Evolutionary conservation across 2,888 invertebrate genomes (phyloP).

Genomic region (Diogma glabrata): DNA sequence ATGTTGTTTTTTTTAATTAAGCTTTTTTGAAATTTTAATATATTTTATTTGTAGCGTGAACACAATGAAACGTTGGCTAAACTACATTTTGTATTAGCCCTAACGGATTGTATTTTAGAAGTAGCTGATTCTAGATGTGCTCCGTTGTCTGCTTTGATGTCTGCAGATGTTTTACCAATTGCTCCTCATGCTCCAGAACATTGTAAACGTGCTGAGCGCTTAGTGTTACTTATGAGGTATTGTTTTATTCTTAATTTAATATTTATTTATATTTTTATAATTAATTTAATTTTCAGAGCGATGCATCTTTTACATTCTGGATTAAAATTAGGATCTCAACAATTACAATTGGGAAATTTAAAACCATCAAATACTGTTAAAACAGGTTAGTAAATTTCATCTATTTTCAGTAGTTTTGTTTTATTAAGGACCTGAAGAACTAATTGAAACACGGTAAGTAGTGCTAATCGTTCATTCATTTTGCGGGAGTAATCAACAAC

Average conservation of each 20-base stretch:
- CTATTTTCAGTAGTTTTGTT: too few species aligned
- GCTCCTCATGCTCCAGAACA: slow-evolving; percentile 38
- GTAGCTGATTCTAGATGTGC: slow-evolving; percentile 70
- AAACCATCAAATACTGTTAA: slow-evolving; percentile 87
- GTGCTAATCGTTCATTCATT: too few species aligned
- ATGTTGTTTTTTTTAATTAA: slow-evolving; percentile 33
- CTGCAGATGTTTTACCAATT: slow-evolving; percentile 29
- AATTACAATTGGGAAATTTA: slow-evolving; percentile 70
- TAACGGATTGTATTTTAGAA: slow-evolving; percentile 91
- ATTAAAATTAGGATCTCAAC: slow-evolving; percentile 75
- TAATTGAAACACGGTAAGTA: too few species aligned
- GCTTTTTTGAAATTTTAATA: slow-evolving; percentile 18
- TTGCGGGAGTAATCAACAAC: too few species aligned
- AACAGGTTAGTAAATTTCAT: slow-evolving; percentile 72
- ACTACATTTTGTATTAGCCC: slow-evolving; percentile 89
- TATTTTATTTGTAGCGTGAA: slow-evolving; percentile 51
- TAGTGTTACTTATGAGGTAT: slow-evolving; percentile 31
- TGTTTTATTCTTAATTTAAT: background rate
- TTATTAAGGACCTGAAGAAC: too few species aligned
- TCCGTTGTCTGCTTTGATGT: slow-evolving; percentile 56
- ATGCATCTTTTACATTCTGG: slow-evolving; percentile 93
- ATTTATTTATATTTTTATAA: slow-evolving; percentile 13
- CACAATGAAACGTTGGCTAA: slow-evolving; percentile 96
- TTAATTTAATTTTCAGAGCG: slow-evolving; percentile 41
- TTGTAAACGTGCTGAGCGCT: slow-evolving; percentile 34